phyloP scores from a whole-genome alignment of 2,888 invertebrate genomes.

The Xylota segnis region DNA sequence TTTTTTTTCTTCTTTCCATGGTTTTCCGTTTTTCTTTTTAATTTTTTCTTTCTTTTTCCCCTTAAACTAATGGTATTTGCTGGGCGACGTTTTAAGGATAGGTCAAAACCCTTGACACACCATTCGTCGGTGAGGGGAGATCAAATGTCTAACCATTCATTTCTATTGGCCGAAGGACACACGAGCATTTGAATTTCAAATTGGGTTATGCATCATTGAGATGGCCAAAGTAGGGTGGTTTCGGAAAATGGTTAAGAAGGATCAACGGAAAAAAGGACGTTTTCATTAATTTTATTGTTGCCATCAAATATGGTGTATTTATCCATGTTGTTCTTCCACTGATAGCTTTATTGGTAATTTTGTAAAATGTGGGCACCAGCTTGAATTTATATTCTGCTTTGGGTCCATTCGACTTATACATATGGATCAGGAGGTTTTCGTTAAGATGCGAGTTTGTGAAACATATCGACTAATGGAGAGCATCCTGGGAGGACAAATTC shows the following conservation, averaged over 20 bases:
- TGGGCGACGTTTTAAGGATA: slow-evolving; percentile 41
- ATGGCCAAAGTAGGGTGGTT: slow-evolving; percentile 42
- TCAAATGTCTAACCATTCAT: slow-evolving; percentile 60
- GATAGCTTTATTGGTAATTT: slow-evolving; percentile 64
- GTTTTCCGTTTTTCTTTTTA: slow-evolving; percentile 17
- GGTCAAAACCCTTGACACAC: slow-evolving; percentile 65
- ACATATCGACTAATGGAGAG: slow-evolving; percentile 4
- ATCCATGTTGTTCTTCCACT: slow-evolving; percentile 48
- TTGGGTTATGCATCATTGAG: slow-evolving; percentile 59
- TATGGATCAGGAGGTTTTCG: slow-evolving; percentile 45
- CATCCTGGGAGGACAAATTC: background rate
- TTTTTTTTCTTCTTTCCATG: slow-evolving; percentile 27
- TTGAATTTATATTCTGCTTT: slow-evolving; percentile 43
- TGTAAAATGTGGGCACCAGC: slow-evolving; percentile 27
- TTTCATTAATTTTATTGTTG: slow-evolving; percentile 73
- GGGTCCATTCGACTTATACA: slow-evolving; percentile 48
- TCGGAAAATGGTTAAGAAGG: slow-evolving; percentile 39
- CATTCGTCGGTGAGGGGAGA: slow-evolving; percentile 25
- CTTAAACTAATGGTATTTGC: slow-evolving; percentile 60
- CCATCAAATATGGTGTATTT: slow-evolving; percentile 58
- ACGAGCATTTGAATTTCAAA: slow-evolving; percentile 71
- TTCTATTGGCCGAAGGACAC: slow-evolving; percentile 65
- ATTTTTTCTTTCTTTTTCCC: background rate
- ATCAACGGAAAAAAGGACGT: slow-evolving; percentile 58
- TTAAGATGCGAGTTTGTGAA: slow-evolving; percentile 35